Evolutionary conservation across 2,797 vertebrate species (phyloP), one percentile per base, ranked within the genome.

Genomic region (Typhlichthys subterraneus): DNA sequence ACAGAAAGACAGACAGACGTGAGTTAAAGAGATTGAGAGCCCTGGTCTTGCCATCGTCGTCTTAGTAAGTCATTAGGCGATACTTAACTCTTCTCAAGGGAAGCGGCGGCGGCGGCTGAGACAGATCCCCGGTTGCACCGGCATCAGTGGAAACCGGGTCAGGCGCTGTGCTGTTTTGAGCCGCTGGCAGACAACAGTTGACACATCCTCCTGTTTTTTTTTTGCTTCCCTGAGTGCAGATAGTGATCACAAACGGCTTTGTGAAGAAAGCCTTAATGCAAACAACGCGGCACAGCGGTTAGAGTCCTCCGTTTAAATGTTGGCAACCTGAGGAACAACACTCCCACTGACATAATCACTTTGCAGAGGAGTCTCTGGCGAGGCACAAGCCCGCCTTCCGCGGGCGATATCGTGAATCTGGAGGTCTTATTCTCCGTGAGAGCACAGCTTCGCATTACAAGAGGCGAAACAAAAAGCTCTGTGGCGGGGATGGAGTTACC

Each of bases 371-470:
- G 47, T 71, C 80, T 57, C 65, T 76, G 86, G 83, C 83, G 61
- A 76, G 77, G 63, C 69, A 70, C 23, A 46, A 33, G 55, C 4
- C 57, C 1, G 72, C 67, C 79, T 83, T 87, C 85, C 77, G 72
- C 64, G 19, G 66, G 74, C 76, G 72, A 82, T 86, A 85, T 79
- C 85, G 73, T 76, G 51, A 75, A 87, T 81, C 75, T 58, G 0
- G 72, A 66, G 85, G 79, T 84, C 83, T 87, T 77, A 76, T 73
- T 76, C 75, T 82, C 65, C 52, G 72, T 8, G 59, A 82, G 79
- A 84, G 81, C 79, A 84, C 80, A 83, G 63, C 81, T 77, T 82
- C 76, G 82, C 82, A 81, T 79, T 86, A 85, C 82, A 73, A 84
- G 67, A 82, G 69, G 70, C 80, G 38, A 42, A 42, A 42, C 38